Evolutionary conservation across 2,888 invertebrate genomes (phyloP), one percentile per base, ranked within the genome.

Genomic region (Lissocephala sabroskyi): DNA sequence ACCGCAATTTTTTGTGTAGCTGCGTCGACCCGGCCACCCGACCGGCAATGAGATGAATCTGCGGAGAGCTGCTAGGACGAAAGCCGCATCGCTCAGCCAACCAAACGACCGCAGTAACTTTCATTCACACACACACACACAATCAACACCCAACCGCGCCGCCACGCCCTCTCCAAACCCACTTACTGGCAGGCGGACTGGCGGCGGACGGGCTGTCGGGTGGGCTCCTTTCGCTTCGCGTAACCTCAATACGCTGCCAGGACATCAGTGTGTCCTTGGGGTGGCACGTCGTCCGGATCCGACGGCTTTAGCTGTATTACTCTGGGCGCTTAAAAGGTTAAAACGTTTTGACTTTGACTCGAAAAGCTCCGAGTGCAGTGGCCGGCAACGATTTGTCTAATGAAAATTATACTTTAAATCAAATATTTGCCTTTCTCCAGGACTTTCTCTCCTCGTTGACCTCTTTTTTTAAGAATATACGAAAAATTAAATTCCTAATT

Each of bases 171-270:
- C n/a, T n/a, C n/a, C n/a, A n/a, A n/a, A n/a, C n/a, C n/a, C n/a
- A n/a, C n/a, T n/a, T n/a, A n/a, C n/a, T n/a, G n/a, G 3, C 23
- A 23, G 23, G 3, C 23, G 7, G 23, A 5, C 23, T 23, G 23
- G 3, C 23, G 23, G 23, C 23, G 3, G 7, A 7, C 35, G 14
- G 10, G 13, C 29, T 33, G 40, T 30, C 30, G 10, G 10, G 6
- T n/a, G 17, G 44, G 51, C 43, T 54, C 39, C 59, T 52, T 49
- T 66, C 64, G 67, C 55, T 54, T 66, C 60, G 53, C 54, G 64
- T 70, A 68, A 74, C 71, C 75, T 57, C 75, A 74, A 66, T 74
- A 75, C 70, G 70, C 54, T 62, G 59, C 70, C 52, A 57, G 59
- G 45, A 48, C 47, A 47, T 53, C 53, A 43, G 41, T 55, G n/a